Base-by-base conservation (phyloP, 2,888 invertebrate species). In the Andrena chrysosceles region DNA sequence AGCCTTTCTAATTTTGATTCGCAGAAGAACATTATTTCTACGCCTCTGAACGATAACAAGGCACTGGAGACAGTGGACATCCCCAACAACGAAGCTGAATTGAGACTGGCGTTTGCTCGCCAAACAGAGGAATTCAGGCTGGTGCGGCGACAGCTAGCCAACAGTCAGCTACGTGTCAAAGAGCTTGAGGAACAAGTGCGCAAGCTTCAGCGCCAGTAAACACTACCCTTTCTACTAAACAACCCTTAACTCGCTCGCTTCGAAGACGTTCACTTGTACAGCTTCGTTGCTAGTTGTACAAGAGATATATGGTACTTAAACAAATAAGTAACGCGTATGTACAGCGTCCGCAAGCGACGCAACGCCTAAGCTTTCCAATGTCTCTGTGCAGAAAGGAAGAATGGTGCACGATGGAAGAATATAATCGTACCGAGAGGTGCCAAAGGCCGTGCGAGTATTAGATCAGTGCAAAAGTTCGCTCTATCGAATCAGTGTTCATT, bases 51-150 rank as follows among this genome's bases (percentile, higher is more conserved):
- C 66, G 93, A 93, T 84, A 94, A 93, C 84, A 93, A 93, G 87
- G 85, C 78, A 59, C 52, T 92, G 82, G 93, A 92, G 74, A 90
- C 89, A 23, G 89, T 90, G 54, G 93, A 94, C 67, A 87, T 92
- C 76, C 93, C 93, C 29, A 94, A 93, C 75, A 93, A 93, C 80
- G 94, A 93, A 73, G 91, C 93, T 1, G 93, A 98, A 97, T 94
- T 98, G 88, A 96, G 96, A 85, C 94, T 96, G 89, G 97, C 97
- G 0, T 97, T 96, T 92, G 96, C 96, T 91, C 95, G 96, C 42
- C 97, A 98, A 94, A 95, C 96, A 52, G 97, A 97, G 87, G 98
- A 98, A 94, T 95, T 98, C 68, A 95, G 97, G 86, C 95, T 97
- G 87, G 95, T 97, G 59, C 96, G 97, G 90, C 96, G 97, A 85